Conservation (phyloP, 2,888 invertebrate genomes). For the Holacanthella duospinosa region DNA sequence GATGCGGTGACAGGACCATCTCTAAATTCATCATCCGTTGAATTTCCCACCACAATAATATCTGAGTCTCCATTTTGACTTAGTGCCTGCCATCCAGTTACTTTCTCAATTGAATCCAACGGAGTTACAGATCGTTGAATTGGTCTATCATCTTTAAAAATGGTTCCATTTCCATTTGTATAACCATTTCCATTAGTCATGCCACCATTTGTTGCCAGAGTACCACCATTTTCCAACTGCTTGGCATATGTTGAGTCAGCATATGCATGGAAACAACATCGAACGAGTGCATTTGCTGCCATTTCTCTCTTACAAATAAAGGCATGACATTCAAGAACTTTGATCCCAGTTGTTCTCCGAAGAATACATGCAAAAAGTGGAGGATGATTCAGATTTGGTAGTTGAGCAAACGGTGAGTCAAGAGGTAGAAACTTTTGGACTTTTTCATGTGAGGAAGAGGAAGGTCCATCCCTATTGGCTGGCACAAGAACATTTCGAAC, state of each 20-base stretch:
- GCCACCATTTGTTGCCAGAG: constrained; percentile 41
- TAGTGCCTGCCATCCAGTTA: constrained; percentile 52
- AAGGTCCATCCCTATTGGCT: constrained; percentile 45
- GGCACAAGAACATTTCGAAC: constrained; percentile 71
- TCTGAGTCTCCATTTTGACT: constrained; percentile 37
- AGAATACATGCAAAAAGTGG: constrained; percentile 94
- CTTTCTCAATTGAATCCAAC: constrained; percentile 43
- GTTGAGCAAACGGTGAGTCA: constrained; percentile 89
- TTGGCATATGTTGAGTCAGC: constrained; percentile 89
- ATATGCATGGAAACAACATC: constrained; percentile 95
- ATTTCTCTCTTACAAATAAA: constrained; percentile 94
- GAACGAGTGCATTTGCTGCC: constrained; percentile 92
- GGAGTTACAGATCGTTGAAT: constrained; percentile 38
- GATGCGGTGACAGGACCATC: constrained; percentile 38
- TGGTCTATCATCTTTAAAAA: constrained; percentile 35
- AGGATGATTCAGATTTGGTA: constrained; percentile 85
- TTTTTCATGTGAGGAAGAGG: constrained; percentile 47
- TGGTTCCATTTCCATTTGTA: constrained; percentile 38
- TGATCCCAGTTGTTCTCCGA: constrained; percentile 88
- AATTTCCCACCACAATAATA: constrained; percentile 43
- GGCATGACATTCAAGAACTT: constrained; percentile 96
- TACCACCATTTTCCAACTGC: constrained; percentile 48
- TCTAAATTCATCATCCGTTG: constrained; percentile 42
- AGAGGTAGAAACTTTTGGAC: constrained; percentile 83
- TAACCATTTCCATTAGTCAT: constrained; percentile 39